Conservation (phyloP, 2,113 vertebrate species). For the Otus sunia region DNA sequence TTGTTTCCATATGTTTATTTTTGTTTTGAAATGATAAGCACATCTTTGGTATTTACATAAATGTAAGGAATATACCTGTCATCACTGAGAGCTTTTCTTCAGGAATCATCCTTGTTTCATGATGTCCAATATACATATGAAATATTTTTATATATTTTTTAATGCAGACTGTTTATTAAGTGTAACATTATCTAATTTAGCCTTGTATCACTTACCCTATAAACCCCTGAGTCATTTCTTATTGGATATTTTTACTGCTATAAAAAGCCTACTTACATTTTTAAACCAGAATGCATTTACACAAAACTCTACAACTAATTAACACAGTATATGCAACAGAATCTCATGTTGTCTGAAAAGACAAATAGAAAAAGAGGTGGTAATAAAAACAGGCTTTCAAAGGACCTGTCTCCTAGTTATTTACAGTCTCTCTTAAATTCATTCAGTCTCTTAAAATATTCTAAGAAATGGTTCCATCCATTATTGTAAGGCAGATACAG, state of each 20-base stretch:
- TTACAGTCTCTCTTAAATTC: background rate
- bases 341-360: background rate
- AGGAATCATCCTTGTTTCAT: background rate
- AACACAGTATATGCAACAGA: background rate
- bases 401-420: background rate
- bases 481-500: background rate
- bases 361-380: background rate
- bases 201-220: background rate
- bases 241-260: background rate
- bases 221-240: background rate
- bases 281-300: background rate
- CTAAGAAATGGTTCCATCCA: background rate
- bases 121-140: background rate
- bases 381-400: constrained; percentile 1
- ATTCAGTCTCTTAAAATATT: background rate
- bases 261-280: background rate
- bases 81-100: background rate
- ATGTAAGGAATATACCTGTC: background rate
- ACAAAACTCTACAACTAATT: background rate
- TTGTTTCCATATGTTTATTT: background rate
- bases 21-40: background rate
- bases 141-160: background rate
- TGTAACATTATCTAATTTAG: background rate
- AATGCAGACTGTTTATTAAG: background rate
- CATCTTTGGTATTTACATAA: background rate